Percentiles rank a stretch among this genome's conserved stretches.
Conservation (phyloP, 2,888 invertebrate genomes). For the Agonum fuliginosum region DNA sequence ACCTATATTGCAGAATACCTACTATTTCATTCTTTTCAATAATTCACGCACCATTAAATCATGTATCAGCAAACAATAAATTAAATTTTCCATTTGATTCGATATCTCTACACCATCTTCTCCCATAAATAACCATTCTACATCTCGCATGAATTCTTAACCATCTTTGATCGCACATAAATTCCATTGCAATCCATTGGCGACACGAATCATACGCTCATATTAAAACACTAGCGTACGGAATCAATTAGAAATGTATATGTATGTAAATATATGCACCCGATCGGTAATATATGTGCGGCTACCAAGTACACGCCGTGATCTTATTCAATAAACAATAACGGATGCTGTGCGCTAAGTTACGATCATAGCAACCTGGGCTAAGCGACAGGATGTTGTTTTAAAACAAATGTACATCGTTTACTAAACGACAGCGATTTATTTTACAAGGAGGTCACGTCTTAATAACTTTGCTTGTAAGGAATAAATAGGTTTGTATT, state of each 20-base stretch:
- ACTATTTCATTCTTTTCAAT: too few species aligned
- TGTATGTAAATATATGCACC: constrained; percentile 48
- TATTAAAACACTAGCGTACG: constrained; percentile 18
- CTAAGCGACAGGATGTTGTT: constrained; percentile 53
- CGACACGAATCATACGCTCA: constrained; percentile 5
- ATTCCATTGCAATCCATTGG: constrained; percentile 30
- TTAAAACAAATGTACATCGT: constrained; percentile 55
- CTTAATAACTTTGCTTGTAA: constrained; percentile 48
- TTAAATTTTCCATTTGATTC: constrained; percentile 36
- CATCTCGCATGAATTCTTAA: constrained; percentile 24
- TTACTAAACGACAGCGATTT: constrained; percentile 50
- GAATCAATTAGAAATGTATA: constrained; percentile 52
- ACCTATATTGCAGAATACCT: too few species aligned
- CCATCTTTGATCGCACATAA: constrained; percentile 25
- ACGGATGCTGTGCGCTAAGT: constrained; percentile 33
- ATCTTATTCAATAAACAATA: constrained; percentile 49
- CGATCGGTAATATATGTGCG: constrained; percentile 39
- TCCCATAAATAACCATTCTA: constrained; percentile 20
- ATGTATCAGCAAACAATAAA: constrained; percentile 5
- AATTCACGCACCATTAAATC: constrained; percentile 27
- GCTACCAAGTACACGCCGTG: constrained; percentile 33
- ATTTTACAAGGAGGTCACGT: constrained; percentile 57
- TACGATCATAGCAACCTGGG: constrained; percentile 36
- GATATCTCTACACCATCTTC: constrained; percentile 30
- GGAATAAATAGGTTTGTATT: constrained; percentile 19